phyloP scores from a whole-genome alignment of 2,797 vertebrate genomes.

The Sebastes cheni region DNA sequence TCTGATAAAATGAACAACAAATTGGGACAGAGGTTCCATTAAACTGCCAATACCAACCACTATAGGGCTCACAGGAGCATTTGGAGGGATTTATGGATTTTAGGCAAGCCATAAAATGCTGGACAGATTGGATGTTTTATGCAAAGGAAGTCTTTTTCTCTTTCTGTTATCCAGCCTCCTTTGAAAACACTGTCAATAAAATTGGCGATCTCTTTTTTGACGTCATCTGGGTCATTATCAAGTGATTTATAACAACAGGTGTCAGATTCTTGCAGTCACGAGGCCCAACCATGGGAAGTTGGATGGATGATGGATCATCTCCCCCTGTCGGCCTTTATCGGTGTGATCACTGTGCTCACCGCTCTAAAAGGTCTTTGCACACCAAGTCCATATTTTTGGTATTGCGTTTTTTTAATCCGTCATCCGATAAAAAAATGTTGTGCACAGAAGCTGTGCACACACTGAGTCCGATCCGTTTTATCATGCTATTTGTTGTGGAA shows the following conservation, averaged over 20 bases:
- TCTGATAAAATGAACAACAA: background rate
- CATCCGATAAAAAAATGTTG: no score
- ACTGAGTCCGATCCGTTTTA: no score
- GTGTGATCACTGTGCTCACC: background rate
- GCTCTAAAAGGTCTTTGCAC: background rate
- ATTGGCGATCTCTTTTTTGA: background rate
- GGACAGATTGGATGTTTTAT: background rate
- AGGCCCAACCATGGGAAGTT: no score
- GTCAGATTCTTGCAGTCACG: background rate
- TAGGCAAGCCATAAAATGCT: background rate
- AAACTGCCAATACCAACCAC: background rate
- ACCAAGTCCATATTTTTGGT: no score
- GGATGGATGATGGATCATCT: background rate
- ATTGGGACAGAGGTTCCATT: background rate
- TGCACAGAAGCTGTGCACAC: no score
- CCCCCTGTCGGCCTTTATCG: background rate
- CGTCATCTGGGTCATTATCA: background rate
- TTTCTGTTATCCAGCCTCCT: background rate
- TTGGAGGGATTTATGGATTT: background rate
- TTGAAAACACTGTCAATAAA: background rate
- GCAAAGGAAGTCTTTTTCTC: background rate
- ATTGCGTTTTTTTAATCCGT: no score
- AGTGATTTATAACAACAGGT: background rate
- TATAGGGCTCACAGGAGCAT: background rate
- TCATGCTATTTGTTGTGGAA: background rate